Evolutionary conservation across 1,140 invertebrate genomes (phyloP).

Genomic region (Solen grandis): DNA sequence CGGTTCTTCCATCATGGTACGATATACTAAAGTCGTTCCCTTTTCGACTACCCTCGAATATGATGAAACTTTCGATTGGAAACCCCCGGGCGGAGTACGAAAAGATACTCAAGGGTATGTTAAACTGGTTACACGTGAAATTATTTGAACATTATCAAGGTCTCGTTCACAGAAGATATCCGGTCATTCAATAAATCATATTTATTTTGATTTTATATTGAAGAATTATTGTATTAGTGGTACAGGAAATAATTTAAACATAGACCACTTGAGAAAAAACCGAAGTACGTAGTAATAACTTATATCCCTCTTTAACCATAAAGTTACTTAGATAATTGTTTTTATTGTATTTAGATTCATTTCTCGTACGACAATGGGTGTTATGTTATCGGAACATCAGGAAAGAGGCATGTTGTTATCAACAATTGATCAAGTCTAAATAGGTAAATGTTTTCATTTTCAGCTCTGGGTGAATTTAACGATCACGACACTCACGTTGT

Average conservation of each 20-base stretch:
- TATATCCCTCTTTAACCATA: not conserved
- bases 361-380: not conserved
- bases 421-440: not conserved
- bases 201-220: slow-evolving; percentile 9
- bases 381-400: not conserved
- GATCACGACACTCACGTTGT: slow-evolving; percentile 63
- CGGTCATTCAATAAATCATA: no score
- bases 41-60: not conserved
- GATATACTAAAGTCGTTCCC: slow-evolving; percentile 10
- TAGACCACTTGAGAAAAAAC: not conserved
- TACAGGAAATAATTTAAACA: not conserved
- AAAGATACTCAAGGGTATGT: slow-evolving; percentile 64
- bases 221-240: not conserved
- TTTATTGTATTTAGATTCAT: not conserved
- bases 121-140: not conserved
- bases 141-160: not conserved
- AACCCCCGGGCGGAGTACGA: slow-evolving; percentile 61
- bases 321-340: not conserved
- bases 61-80: slow-evolving; percentile 18
- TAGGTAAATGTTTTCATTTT: slow-evolving; percentile 11
- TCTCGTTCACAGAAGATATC: no score
- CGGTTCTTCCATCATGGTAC: slow-evolving; percentile 42
- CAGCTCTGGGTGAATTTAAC: slow-evolving; percentile 61
- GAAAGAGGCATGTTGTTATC: not conserved
- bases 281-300: not conserved